Percentiles rank a stretch among this genome's conserved stretches.
Conservation (phyloP, 2,797 vertebrate genomes). For the Thalassophryne amazonica region DNA sequence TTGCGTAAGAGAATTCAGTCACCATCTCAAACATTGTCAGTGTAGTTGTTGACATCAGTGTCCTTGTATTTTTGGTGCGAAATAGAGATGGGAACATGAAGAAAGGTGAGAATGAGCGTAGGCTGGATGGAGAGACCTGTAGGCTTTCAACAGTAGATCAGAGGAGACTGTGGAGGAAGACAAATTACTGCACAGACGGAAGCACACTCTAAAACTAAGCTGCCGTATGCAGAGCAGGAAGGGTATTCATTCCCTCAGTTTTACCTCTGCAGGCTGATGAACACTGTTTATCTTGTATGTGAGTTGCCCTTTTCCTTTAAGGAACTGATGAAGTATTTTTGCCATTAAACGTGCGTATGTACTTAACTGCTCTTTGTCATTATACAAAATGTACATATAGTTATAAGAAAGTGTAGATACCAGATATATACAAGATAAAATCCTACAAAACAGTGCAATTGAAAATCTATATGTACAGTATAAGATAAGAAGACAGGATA, state of each 20-base stretch:
- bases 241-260: background rate
- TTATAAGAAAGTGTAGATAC: too few species aligned
- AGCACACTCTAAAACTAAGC: background rate
- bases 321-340: background rate
- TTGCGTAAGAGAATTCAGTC: too few species aligned
- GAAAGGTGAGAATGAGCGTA: conserved; percentile 36
- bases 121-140: conserved; percentile 25
- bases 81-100: conserved; percentile 9
- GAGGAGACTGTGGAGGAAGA: conserved; percentile 33
- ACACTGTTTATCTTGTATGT: too few species aligned
- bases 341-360: background rate
- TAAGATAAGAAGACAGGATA: too few species aligned
- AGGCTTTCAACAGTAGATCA: conserved; percentile 47
- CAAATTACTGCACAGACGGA: conserved; percentile 1
- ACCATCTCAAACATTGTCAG: too few species aligned
- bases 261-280: conserved; percentile 1
- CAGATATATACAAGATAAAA: too few species aligned
- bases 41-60: too few species aligned
- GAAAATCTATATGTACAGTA: too few species aligned
- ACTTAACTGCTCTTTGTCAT: too few species aligned
- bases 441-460: too few species aligned
- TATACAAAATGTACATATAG: too few species aligned
- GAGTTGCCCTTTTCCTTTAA: too few species aligned
- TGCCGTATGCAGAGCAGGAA: conserved; percentile 18
- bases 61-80: background rate